Conservation (phyloP, 2,113 vertebrate species). For the Dipodomys merriami region DNA sequence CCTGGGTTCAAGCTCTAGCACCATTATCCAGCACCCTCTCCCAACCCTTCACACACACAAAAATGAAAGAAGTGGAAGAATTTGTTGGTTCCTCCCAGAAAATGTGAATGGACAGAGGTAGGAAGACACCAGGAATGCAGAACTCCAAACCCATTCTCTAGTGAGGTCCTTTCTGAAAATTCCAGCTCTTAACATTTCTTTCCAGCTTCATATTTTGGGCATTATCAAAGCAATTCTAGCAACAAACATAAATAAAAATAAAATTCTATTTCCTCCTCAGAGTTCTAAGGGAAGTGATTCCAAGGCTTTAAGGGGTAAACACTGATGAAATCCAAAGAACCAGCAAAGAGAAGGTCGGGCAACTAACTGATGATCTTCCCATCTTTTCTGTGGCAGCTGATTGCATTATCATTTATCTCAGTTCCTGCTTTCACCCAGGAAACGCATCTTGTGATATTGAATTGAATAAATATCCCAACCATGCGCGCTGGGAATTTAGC, state of each 20-base stretch:
- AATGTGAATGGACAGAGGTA: not conserved
- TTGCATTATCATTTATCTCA: slow-evolving; percentile 42
- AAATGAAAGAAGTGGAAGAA: slow-evolving; percentile 6
- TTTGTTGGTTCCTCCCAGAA: not conserved
- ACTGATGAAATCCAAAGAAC: slow-evolving; percentile 53
- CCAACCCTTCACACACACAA: not conserved
- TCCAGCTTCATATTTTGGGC: slow-evolving; percentile 14
- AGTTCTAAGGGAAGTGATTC: slow-evolving; percentile 7
- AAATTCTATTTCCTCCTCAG: slow-evolving; percentile 56
- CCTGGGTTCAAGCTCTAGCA: not conserved
- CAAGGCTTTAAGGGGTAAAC: not conserved
- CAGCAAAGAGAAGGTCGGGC: slow-evolving; percentile 34
- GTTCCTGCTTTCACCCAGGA: not conserved
- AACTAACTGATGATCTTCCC: not conserved
- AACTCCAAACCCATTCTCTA: not conserved
- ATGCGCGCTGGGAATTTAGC: not conserved
- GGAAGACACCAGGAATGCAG: not conserved
- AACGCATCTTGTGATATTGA: not conserved
- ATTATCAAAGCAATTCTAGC: slow-evolving; percentile 56
- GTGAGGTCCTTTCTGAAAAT: not conserved
- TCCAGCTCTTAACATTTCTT: slow-evolving; percentile 15
- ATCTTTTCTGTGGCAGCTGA: not conserved
- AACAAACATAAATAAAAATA: not conserved
- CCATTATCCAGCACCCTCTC: not conserved
- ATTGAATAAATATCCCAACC: slow-evolving; percentile 52